Conservation (phyloP, 2,797 vertebrate genomes). For the Graptemys geographica region DNA sequence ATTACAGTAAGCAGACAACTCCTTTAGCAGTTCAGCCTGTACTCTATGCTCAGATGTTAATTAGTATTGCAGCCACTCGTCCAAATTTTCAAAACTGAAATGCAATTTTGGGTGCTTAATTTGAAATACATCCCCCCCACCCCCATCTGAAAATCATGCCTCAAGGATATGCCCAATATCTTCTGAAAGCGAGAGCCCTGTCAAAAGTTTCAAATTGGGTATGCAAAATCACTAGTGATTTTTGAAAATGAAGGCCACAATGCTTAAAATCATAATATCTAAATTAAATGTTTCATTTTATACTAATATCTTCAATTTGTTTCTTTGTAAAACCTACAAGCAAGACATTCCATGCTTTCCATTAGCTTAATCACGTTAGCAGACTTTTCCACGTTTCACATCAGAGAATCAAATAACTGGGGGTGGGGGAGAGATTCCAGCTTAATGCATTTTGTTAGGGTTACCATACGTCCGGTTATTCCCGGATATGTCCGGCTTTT, state of each 20-base stretch:
- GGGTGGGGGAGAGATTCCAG: not conserved
- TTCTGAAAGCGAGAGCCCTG: not conserved
- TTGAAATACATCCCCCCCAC: not conserved
- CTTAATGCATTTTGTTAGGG: not conserved
- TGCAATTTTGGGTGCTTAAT: not conserved
- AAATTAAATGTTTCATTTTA: not conserved
- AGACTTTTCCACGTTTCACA: not conserved
- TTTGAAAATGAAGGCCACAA: not conserved
- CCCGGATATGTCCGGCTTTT: no score
- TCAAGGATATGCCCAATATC: not conserved
- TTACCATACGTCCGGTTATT: no score
- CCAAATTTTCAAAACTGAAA: not conserved
- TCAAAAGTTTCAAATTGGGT: not conserved
- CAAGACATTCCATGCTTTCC: accelerated
- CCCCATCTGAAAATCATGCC: not conserved
- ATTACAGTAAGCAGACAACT: conserved; percentile 17
- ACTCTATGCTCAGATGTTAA: not conserved
- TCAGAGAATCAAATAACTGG: accelerated
- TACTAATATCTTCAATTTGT: not conserved
- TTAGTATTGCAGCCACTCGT: no score
- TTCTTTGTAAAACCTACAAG: not conserved
- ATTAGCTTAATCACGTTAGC: not conserved
- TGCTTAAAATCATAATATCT: not conserved
- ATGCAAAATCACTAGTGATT: not conserved
- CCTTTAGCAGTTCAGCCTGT: not conserved